Evolutionary conservation across 2,888 invertebrate genomes (phyloP).

Genomic region (Gymnoscelis rufifasciata): DNA sequence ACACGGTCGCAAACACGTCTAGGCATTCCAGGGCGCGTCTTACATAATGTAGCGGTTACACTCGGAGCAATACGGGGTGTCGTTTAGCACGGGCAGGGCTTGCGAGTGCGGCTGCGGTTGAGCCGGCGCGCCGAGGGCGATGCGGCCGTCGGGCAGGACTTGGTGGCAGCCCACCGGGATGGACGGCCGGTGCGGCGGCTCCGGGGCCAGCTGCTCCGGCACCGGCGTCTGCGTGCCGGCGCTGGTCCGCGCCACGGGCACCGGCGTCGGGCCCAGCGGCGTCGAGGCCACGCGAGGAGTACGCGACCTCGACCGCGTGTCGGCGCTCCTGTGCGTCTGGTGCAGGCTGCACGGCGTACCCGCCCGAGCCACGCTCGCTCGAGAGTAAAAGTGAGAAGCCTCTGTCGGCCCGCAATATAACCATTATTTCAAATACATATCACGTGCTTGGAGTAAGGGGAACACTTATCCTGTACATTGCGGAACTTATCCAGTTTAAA

Average conservation of each 20-base stretch:
- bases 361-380: slow-evolving; percentile 87
- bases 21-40: slow-evolving; percentile 79
- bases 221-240: slow-evolving; percentile 60
- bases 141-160: slow-evolving; percentile 72
- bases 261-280: slow-evolving; percentile 49
- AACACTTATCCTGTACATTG: slow-evolving; percentile 1
- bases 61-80: slow-evolving; percentile 86
- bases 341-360: slow-evolving; percentile 81
- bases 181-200: slow-evolving; percentile 67
- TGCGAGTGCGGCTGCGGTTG: slow-evolving; percentile 45
- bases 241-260: slow-evolving; percentile 55
- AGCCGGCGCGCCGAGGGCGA: slow-evolving; percentile 63
- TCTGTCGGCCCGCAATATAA: slow-evolving; percentile 66
- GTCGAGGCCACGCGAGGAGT: slow-evolving; percentile 65
- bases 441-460: slow-evolving; percentile 24
- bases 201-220: slow-evolving; percentile 47
- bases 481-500: neutral
- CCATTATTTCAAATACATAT: slow-evolving; percentile 45
- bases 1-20: slow-evolving; percentile 77
- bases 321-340: slow-evolving; percentile 48
- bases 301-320: slow-evolving; percentile 55
- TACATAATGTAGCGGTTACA: slow-evolving; percentile 94
- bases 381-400: slow-evolving; percentile 83
- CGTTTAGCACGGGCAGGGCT: slow-evolving; percentile 69
- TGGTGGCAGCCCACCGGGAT: slow-evolving; percentile 78